Conservation (phyloP, 2,113 vertebrate species). For the Delphinapterus leucas region DNA sequence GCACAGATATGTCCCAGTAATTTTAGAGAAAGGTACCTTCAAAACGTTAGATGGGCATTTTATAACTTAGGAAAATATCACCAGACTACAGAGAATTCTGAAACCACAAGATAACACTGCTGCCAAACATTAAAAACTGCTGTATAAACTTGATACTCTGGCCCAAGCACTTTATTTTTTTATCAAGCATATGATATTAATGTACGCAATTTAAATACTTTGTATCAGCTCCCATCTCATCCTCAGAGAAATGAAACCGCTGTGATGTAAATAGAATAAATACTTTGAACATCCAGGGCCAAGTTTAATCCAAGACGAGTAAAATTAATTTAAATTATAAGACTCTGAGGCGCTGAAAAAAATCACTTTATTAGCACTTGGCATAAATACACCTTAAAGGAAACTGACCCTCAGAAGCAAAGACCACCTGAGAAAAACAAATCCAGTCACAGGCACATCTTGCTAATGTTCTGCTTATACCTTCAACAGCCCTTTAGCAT, state of each 20-base stretch:
- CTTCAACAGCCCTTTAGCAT: background rate
- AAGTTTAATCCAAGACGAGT: constrained; percentile 7
- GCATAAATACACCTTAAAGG: background rate
- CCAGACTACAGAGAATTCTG: background rate
- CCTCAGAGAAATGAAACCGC: background rate
- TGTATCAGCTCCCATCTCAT: background rate
- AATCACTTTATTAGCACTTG: constrained; percentile 37
- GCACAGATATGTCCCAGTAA: background rate
- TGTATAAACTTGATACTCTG: background rate
- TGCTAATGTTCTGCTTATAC: background rate
- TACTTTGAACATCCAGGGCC: background rate
- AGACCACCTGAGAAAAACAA: background rate
- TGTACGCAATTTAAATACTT: background rate
- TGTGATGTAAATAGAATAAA: constrained; percentile 15
- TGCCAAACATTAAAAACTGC: background rate
- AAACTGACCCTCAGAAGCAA: constrained; percentile 5
- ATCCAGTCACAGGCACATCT: background rate
- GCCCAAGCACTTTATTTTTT: background rate
- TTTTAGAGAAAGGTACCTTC: background rate
- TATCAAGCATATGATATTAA: background rate
- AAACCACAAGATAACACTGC: background rate
- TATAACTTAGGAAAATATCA: background rate
- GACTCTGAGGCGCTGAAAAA: background rate
- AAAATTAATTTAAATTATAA: constrained; percentile 50
- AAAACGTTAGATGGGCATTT: background rate